Evolutionary conservation across 2,113 vertebrate species (phyloP), one percentile per base, ranked within the genome.

Genomic region (Chelonoidis abingdonii): DNA sequence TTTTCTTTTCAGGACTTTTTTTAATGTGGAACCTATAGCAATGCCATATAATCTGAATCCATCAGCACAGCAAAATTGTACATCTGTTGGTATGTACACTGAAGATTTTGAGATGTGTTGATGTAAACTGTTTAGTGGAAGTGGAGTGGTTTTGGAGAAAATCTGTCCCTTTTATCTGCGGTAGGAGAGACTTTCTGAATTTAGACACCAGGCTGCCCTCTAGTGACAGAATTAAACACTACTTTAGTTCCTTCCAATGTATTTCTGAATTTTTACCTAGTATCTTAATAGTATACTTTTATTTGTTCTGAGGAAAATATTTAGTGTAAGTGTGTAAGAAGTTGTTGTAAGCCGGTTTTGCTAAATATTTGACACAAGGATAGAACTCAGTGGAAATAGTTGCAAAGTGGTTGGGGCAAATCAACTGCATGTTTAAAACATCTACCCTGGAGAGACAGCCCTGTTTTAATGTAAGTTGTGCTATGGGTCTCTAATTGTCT

Each of bases 1-100:
- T 52, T 75, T 59, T 81, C 97, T 88, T 91, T 96, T 41, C 96
- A 99, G 99, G 83, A 96, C 98, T 95, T 99, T 99, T 98, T 98
- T 99, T 96, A 98, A 93, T 35, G 97, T 99, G 86, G 98, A 99
- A 50, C 94, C 98, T 2, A 88, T 99, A 93, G 93, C 98, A 81
- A 96, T 98, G 97, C 98, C 99, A 83, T 99, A 98, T 86, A 98
- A 97, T 83, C 97, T 98, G 96, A 98, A 97, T 86, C 47, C 98
- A 1, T 50, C 96, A 4, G 10, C 93, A 0, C 98, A 97, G 88
- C 97, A 96, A 17, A 98, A 56, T 75, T 96, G 97, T 3, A 80
- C 97, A 2, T 53, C 96, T 69, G 1, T 95, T 0, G 98, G 98
- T 99, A 90, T 14, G 98, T 98, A 91, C 49, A 38, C 47, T 8